Conservation (phyloP, 2,888 invertebrate genomes). For the Melanchra persicariae region DNA sequence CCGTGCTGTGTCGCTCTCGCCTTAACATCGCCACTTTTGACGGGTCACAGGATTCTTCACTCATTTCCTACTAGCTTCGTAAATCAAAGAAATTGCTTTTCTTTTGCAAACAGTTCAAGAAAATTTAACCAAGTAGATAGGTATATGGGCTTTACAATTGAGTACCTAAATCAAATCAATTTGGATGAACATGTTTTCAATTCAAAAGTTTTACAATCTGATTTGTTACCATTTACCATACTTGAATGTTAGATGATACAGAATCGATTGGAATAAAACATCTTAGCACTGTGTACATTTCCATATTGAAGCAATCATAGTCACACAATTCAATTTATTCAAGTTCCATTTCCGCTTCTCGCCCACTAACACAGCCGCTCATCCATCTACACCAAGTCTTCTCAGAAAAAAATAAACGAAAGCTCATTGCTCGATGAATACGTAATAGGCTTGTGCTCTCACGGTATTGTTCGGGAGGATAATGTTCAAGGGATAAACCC, state of each 20-base stretch:
- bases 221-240: conserved; percentile 28
- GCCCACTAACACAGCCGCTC: conserved; percentile 79
- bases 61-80: conserved; percentile 52
- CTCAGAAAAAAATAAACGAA: conserved; percentile 81
- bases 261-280: conserved; percentile 70
- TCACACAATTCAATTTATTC: conserved; percentile 86
- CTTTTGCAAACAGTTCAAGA: conserved; percentile 13
- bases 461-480: conserved; percentile 71
- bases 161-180: conserved; percentile 12
- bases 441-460: conserved; percentile 75
- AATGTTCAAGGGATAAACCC: conserved; percentile 60
- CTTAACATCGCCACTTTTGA: conserved; percentile 79
- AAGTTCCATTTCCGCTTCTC: conserved; percentile 81
- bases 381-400: conserved; percentile 76
- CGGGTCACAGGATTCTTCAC: conserved; percentile 71
- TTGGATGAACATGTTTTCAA: conserved; percentile 22
- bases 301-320: conserved; percentile 81
- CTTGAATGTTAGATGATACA: conserved; percentile 16
- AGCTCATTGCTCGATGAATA: conserved; percentile 81
- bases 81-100: conserved; percentile 58
- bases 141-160: conserved; percentile 3
- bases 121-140: not conserved
- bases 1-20: conserved; percentile 82
- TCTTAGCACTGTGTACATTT: conserved; percentile 74
- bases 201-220: conserved; percentile 26